Evolutionary conservation across 2,113 vertebrate genomes (phyloP), one percentile per base, ranked within the genome.

Genomic region (Pollachius pollachius): DNA sequence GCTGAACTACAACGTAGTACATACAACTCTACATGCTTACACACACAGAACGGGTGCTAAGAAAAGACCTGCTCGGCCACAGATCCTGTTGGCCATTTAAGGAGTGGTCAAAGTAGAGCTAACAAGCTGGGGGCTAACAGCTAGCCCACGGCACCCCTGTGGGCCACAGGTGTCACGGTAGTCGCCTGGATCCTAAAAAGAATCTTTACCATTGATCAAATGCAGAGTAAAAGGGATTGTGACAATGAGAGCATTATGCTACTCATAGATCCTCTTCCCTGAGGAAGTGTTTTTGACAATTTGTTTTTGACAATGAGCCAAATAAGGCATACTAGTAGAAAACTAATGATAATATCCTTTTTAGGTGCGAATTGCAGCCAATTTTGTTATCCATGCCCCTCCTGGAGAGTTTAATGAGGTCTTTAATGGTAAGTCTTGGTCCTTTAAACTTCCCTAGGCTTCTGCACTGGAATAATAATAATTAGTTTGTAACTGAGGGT

Each of bases 401-500:
- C 97, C 96, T 65, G 97, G 97, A 80, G 96, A 98, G 80, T 98
- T 98, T 84, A 98, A 97, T 80, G 96, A 98, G 91, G 96, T 98
- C 41, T 98, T 98, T 85, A 97, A 98, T 76, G 96, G 96, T 98
- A 66, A 95, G 87, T n/a, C 6, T 54, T 48, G 41, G 41, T 9
- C 11, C 41, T 48, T 48, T 48, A 48, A 48, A 48, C 41, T 48
- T 34, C 30, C 30, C 30, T 34, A 34, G 30, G 30, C 30, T 34
- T 48, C 41, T 48, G 41, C 41, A 48, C 11, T 48, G 8, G 41
- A 9, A 48, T 48, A 48, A 48, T 12, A 48, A 48, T 13, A 48
- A 48, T 48, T 9, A 13, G 41, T 13, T 48, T 48, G 41, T 11
- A 48, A 48, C 41, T 2, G 11, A 12, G 41, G 41, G 41, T 48